Conservation (phyloP, 2,113 vertebrate genomes). For the Nymphicus hollandicus region DNA sequence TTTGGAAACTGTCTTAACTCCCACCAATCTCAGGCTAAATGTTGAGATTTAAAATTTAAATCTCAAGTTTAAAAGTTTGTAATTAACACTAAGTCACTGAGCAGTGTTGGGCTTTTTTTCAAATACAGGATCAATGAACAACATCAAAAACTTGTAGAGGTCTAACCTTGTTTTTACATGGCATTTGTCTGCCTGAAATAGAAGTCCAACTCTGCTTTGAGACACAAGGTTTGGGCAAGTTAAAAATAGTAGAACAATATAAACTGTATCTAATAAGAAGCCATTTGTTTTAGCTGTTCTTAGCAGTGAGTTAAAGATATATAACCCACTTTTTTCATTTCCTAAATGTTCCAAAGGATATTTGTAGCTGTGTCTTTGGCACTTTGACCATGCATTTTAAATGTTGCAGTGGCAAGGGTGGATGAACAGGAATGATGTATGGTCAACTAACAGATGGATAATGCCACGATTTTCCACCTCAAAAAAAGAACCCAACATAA, state of each 20-base stretch:
- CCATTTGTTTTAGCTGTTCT: not conserved
- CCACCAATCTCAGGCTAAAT: not conserved
- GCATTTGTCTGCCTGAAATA: not conserved
- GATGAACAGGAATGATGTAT: slow-evolving; percentile 33
- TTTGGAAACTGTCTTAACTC: not conserved
- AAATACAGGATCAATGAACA: not conserved
- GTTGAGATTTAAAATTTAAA: not conserved
- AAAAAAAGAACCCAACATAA: slow-evolving; percentile 36
- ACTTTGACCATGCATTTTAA: slow-evolving; percentile 14
- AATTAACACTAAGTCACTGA: not conserved
- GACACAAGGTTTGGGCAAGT: not conserved
- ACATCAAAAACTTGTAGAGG: not conserved
- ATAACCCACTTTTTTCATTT: slow-evolving; percentile 9
- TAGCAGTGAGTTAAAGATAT: slow-evolving; percentile 8
- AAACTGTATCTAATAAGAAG: not conserved
- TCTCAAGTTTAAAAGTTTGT: not conserved
- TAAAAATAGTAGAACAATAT: not conserved
- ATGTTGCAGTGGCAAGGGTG: not conserved
- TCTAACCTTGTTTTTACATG: not conserved
- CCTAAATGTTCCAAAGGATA: not conserved
- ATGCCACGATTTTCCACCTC: not conserved
- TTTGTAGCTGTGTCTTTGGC: slow-evolving; percentile 6
- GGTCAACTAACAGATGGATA: slow-evolving; percentile 4
- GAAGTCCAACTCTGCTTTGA: not conserved
- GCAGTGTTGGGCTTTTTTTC: not conserved